Conservation (phyloP, 2,888 invertebrate species). For the Bombyx huttoni region DNA sequence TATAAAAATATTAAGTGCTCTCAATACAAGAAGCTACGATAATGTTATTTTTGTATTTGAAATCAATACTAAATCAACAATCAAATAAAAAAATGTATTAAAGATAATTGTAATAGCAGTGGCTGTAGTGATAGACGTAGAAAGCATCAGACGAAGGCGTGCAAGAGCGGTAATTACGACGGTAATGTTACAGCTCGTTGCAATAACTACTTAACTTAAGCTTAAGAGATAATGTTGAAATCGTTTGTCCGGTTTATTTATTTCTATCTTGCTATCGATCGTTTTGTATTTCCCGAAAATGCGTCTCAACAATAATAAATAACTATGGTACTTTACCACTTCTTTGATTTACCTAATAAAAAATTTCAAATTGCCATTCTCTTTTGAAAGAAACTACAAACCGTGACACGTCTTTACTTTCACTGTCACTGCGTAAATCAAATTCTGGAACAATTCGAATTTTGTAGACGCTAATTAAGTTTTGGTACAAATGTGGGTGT, state of each 20-base stretch:
- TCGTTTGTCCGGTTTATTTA: not conserved
- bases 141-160: slow-evolving; percentile 45
- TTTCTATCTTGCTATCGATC: not conserved
- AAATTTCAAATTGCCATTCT: slow-evolving; percentile 49
- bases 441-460: slow-evolving; percentile 49
- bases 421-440: slow-evolving; percentile 55
- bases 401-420: slow-evolving; percentile 65
- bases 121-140: slow-evolving; percentile 17
- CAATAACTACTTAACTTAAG: slow-evolving; percentile 11
- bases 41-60: not conserved
- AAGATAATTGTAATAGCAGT: too few relatives aligned
- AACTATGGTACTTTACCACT: not conserved
- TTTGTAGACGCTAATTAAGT: slow-evolving; percentile 45
- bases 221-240: not conserved
- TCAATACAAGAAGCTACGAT: not conserved
- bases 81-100: not conserved
- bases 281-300: too few relatives aligned
- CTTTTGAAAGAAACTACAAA: slow-evolving; percentile 44
- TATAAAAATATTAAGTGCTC: not conserved
- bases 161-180: slow-evolving; percentile 49
- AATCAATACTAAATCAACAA: not conserved
- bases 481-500: slow-evolving; percentile 23
- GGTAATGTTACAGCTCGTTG: slow-evolving; percentile 32
- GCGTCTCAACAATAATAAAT: too few relatives aligned
- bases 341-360: not conserved